Evolutionary conservation across 2,888 invertebrate species (phyloP).

Genomic region (Agriopis marginaria): DNA sequence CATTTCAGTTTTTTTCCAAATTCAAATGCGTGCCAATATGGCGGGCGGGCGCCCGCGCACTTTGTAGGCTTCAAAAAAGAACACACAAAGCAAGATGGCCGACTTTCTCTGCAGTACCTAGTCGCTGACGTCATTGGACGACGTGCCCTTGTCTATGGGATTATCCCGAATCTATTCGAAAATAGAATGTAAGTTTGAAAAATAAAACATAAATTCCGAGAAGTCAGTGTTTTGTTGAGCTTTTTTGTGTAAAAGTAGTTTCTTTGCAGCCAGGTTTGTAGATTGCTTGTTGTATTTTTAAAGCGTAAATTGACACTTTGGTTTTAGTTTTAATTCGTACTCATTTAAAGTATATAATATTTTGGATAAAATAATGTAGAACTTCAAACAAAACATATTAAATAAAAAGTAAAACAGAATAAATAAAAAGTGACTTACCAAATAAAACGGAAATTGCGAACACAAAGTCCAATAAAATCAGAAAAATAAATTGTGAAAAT

Average conservation of each 20-base stretch:
- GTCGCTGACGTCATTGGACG: conserved; percentile 83
- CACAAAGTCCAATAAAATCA: conserved; percentile 77
- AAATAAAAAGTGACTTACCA: conserved; percentile 74
- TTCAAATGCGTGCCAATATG: conserved; percentile 66
- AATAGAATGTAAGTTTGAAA: conserved; percentile 50
- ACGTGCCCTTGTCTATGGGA: conserved; percentile 77
- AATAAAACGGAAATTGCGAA: conserved; percentile 65
- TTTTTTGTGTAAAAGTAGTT: conserved; percentile 28
- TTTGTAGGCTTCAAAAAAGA: conserved; percentile 83
- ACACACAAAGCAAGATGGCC: conserved; percentile 80
- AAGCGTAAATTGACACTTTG: not conserved
- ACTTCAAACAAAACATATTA: conserved; percentile 3
- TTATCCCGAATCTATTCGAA: conserved; percentile 54
- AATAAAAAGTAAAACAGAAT: conserved; percentile 37
- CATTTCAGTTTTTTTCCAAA: conserved; percentile 40
- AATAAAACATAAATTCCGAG: conserved; percentile 27
- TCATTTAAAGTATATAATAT: too few species aligned
- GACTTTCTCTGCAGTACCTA: conserved; percentile 84
- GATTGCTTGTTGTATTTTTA: not conserved
- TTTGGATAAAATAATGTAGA: not conserved
- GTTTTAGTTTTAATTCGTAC: not conserved
- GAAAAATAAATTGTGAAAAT: conserved; percentile 63
- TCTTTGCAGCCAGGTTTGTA: conserved; percentile 8
- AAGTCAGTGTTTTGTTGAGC: conserved; percentile 40
- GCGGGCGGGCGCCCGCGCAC: conserved; percentile 77